These are phyloP conservation scores for Melipona beecheii DNA, from an alignment of 2,888 invertebrate species.

Conservation along the genomic window DNA sequence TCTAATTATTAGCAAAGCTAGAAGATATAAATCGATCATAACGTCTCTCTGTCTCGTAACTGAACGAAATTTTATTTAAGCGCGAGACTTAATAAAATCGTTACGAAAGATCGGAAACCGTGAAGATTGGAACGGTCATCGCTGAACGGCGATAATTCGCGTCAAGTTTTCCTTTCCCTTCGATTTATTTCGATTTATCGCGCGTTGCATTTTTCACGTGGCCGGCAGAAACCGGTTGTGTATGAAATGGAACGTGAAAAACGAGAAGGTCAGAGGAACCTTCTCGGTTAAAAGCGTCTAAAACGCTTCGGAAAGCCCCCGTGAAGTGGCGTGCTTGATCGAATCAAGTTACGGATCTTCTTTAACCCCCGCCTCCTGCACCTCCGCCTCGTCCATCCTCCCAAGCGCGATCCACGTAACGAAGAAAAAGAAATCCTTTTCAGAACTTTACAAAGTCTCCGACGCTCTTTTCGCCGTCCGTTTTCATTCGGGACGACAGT, in stretches of 20 bases:
- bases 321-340: constrained; percentile 56
- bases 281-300: constrained; percentile 63
- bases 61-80: not conserved
- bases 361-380: constrained; percentile 10
- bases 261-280: constrained; percentile 25
- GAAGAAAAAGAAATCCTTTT: constrained; percentile 40
- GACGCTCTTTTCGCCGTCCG: not conserved
- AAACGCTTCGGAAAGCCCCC: constrained; percentile 54
- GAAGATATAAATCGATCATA: too few relatives aligned
- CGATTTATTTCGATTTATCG: constrained; percentile 3
- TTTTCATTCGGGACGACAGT: not conserved
- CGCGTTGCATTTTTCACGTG: constrained; percentile 7
- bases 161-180: too few relatives aligned
- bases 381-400: not conserved
- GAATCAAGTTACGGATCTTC: constrained; percentile 64
- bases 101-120: not conserved
- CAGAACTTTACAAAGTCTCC: constrained; percentile 27
- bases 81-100: not conserved
- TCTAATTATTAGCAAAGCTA: too few relatives aligned
- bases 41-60: not conserved
- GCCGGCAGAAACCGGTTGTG: constrained; percentile 37
- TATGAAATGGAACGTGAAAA: constrained; percentile 52
- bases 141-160: not conserved
- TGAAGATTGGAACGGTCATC: not conserved
- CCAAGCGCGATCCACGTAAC: constrained; percentile 16